Evolutionary conservation across 2,888 invertebrate species (phyloP), one percentile per base, ranked within the genome.

Genomic region (Megalurothrips usitatus): DNA sequence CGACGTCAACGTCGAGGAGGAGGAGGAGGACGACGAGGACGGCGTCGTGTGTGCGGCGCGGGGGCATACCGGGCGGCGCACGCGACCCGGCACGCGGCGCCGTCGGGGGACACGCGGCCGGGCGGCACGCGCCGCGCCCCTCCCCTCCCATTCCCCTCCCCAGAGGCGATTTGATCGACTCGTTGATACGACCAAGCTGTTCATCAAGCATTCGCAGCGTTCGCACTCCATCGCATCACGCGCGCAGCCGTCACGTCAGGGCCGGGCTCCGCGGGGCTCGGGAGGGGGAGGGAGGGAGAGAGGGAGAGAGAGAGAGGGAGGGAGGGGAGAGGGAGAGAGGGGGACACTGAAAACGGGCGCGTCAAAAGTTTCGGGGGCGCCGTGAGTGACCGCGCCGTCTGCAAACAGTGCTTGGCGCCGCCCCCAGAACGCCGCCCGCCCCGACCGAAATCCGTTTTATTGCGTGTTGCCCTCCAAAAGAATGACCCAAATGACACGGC

Each of bases 151-250:
- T 6, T 43, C 34, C 34, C 34, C 34, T 43, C 34, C 34, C 3
- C 34, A 43, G 34, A 43, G 34, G 34, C 58, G 68, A 75, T 75
- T 75, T 75, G 26, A 75, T 75, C 68, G 68, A 75, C 23, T 75
- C 23, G 68, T 26, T 75, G 68, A 75, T 75, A 75, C 68, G 68
- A 75, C 68, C 68, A 75, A 75, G 68, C 68, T 75, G 68, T 75
- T 75, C 68, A 75, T 75, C 68, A 75, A 26, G 68, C 68, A 75
- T 75, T 75, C 68, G 68, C 68, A 75, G 68, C 68, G 26, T 75
- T 75, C 68, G 68, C 68, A 75, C 68, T 75, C 58, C 58, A 58
- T 58, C 58, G 58, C 58, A 58, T 58, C 58, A 58, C 58, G n/a
- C n/a, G n/a, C n/a, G 58, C 34, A 58, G 58, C 11, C 58, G 58